These are phyloP conservation scores for Varecia variegata DNA, from an alignment of 2,797 vertebrate genomes.

Conservation along the genomic window DNA sequence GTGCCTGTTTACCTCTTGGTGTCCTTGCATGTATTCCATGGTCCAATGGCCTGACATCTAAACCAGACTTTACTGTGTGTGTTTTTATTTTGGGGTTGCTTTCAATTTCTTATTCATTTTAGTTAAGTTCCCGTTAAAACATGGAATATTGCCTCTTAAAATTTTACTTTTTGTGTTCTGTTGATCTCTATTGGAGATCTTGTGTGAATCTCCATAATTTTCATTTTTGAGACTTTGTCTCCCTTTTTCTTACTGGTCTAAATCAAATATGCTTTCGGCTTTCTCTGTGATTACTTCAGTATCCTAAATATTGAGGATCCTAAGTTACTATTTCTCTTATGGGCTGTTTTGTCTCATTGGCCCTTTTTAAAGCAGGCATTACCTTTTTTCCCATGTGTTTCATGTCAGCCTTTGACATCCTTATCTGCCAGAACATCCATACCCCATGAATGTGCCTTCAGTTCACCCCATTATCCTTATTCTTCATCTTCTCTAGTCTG, in stretches of 20 bases:
- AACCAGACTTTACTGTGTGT: background rate
- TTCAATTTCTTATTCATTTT: slow-evolving; percentile 22
- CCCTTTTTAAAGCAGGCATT: background rate
- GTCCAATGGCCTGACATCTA: background rate
- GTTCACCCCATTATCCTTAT: background rate
- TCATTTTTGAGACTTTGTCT: background rate
- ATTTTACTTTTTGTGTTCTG: background rate
- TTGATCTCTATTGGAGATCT: background rate
- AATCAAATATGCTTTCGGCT: background rate
- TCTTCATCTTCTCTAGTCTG: background rate
- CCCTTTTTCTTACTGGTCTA: background rate
- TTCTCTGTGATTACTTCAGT: background rate
- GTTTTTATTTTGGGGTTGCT: background rate
- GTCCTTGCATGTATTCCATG: background rate
- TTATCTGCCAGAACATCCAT: background rate
- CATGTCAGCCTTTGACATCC: background rate
- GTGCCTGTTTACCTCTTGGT: background rate
- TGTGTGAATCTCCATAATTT: background rate
- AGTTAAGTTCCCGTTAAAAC: background rate
- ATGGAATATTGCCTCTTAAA: background rate
- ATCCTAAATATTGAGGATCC: background rate
- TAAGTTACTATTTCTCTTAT: background rate
- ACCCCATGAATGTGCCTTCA: background rate
- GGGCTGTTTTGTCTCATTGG: background rate
- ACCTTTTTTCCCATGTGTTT: background rate